A percentile compares a stretch with the other conserved stretches of the same genome.
Conservation (phyloP, 1,140 invertebrate genomes). For the Cydia splendana region DNA sequence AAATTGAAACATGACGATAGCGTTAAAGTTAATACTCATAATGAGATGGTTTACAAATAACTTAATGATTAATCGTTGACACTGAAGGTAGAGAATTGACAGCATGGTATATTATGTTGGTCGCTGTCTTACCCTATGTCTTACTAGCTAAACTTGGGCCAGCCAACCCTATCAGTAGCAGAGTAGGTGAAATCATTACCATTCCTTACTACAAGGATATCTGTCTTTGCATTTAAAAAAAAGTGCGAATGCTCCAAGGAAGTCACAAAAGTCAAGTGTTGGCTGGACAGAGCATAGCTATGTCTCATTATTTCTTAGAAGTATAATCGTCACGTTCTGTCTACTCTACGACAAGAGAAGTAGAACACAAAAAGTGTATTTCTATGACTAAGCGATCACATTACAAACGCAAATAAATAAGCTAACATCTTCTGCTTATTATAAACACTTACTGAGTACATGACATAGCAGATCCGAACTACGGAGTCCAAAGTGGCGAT, state of each 20-base stretch:
- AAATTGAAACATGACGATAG: constrained; percentile 26
- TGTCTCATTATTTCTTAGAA: constrained; percentile 34
- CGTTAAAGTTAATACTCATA: constrained; percentile 21
- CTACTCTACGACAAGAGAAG: constrained; percentile 54
- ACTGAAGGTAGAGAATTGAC: neutral
- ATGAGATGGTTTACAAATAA: constrained; percentile 13
- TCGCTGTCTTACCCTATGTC: too few species aligned
- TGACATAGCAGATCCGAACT: constrained; percentile 26
- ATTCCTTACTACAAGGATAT: neutral
- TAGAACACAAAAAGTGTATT: constrained; percentile 39
- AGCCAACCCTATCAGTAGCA: neutral
- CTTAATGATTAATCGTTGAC: neutral
- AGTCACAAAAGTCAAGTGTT: neutral
- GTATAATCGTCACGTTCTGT: constrained; percentile 46
- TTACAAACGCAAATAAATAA: constrained; percentile 31
- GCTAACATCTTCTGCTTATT: constrained; percentile 9
- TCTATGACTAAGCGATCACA: constrained; percentile 26
- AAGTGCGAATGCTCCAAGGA: neutral
- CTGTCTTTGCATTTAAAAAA: neutral
- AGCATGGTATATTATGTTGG: neutral
- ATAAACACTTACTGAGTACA: constrained; percentile 16
- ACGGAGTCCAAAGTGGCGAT: constrained; percentile 22
- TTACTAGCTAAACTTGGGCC: constrained; percentile 31
- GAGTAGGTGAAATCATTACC: neutral
- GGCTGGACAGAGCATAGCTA: neutral